Evolutionary conservation across 2,797 vertebrate species (phyloP), one percentile per base, ranked within the genome.

Genomic region (Liparis tanakae): DNA sequence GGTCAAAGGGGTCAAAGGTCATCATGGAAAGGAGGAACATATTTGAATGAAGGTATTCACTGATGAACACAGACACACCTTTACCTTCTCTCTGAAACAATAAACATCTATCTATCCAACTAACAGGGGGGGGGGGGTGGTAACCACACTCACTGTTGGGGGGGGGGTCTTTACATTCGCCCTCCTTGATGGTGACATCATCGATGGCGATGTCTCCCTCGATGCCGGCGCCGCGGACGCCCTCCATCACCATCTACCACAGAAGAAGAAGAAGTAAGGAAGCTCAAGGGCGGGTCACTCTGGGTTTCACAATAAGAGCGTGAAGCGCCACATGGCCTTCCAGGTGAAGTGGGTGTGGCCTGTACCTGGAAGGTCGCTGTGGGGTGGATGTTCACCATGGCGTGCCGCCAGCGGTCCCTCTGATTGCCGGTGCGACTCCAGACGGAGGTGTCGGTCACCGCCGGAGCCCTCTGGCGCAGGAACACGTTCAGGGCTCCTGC

Each of bases 121-220:
- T 41, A 41, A 13, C 39, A 39, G 7, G 5, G 37, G 37, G 25
- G 25, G 25, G 25, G 25, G 25, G 25, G 25, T 2, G 25, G 25
- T 30, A 37, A 37, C 37, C 10, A 12, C 12, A 41, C 97, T 96
- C 84, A 99, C 98, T 97, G 91, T 97, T 98, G 63, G 95, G 94
- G 0, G 96, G 95, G 4, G 96, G 94, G 86, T 98, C 95, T 89
- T 95, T 94, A 82, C 98, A 99, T 84, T 97, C 96, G 63, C 98
- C 97, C 92, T 99, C 98, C 78, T 97, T 94, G 3, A 99, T 97
- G 6, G 95, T 95, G 58, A 99, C 94, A 14, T 99, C 97, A 25
- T 99, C 98, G 4, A 99, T 94, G 70, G 98, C 97, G 56, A 99
- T 97, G 63, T 98, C 97, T 2, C 98, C 98, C 91, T 99, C 97